Conservation (phyloP, 2,113 vertebrate genomes). For the Himantopus leucocephalus region DNA sequence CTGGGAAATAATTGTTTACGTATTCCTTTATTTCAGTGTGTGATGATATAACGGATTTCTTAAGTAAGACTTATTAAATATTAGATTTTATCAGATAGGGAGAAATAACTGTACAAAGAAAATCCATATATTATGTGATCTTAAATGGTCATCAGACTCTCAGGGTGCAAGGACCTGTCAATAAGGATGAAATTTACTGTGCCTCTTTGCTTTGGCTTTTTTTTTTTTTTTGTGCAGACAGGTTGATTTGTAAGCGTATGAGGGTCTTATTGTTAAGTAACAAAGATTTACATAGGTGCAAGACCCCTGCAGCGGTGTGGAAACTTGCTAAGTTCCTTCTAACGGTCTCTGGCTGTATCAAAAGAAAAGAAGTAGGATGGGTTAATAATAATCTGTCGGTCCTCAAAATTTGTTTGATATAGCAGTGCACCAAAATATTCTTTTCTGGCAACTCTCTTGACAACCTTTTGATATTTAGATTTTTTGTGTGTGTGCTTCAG, state of each 20-base stretch:
- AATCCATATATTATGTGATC: background rate
- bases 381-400: background rate
- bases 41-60: background rate
- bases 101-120: background rate
- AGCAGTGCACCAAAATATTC: constrained; percentile 2
- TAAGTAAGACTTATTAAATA: background rate
- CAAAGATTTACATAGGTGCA: background rate
- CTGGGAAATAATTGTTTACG: background rate
- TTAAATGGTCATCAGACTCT: background rate
- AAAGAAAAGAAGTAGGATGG: background rate
- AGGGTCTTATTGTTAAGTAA: background rate
- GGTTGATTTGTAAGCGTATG: background rate
- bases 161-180: background rate
- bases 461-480: constrained; percentile 22
- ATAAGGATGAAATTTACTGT: background rate
- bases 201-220: background rate
- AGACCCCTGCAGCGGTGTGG: background rate
- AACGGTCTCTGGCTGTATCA: background rate
- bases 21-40: constrained; percentile 33
- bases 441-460: constrained; percentile 6
- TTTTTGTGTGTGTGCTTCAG: constrained; percentile 46
- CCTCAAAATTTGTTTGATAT: constrained; percentile 32
- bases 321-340: background rate
- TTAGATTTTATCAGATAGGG: background rate
- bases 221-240: background rate